A percentile compares a stretch with the other conserved stretches of the same genome.
Evolutionary conservation across 2,888 invertebrate species (phyloP).

Genomic region (Pegoplata infirma): DNA sequence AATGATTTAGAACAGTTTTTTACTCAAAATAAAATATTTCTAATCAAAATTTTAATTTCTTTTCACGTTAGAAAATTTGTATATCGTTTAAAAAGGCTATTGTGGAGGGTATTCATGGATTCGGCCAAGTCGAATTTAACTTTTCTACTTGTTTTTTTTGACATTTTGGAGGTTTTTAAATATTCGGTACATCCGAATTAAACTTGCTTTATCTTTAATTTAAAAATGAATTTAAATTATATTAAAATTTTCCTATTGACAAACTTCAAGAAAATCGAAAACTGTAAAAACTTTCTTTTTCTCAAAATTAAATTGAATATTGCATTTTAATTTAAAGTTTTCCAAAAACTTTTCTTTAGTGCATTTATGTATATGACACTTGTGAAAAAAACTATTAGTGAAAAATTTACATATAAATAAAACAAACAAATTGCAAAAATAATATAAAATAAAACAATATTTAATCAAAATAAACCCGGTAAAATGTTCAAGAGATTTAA

Average conservation of each 20-base stretch:
- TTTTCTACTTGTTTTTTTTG: too few relatives aligned
- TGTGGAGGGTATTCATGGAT: too few relatives aligned
- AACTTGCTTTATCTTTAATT: too few relatives aligned
- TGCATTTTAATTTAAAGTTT: background rate
- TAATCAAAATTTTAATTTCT: too few relatives aligned
- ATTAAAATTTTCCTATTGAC: background rate
- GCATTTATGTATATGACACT: background rate
- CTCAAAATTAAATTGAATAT: background rate
- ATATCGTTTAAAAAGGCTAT: too few relatives aligned
- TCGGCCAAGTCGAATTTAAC: too few relatives aligned
- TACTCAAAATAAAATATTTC: too few relatives aligned
- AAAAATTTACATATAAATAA: background rate
- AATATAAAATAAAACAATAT: conserved; percentile 1
- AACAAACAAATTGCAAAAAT: conserved; percentile 17
- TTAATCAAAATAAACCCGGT: background rate
- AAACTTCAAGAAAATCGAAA: background rate
- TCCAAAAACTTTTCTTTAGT: background rate
- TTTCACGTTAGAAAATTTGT: too few relatives aligned
- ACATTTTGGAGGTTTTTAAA: too few relatives aligned
- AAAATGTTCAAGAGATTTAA: background rate
- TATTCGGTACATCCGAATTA: too few relatives aligned
- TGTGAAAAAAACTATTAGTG: background rate
- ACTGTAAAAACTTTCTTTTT: background rate
- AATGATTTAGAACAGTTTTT: too few relatives aligned
- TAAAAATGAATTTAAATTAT: too few relatives aligned